phyloP scores from a whole-genome alignment of 1,140 invertebrate species.

The Bactericera cockerelli region DNA sequence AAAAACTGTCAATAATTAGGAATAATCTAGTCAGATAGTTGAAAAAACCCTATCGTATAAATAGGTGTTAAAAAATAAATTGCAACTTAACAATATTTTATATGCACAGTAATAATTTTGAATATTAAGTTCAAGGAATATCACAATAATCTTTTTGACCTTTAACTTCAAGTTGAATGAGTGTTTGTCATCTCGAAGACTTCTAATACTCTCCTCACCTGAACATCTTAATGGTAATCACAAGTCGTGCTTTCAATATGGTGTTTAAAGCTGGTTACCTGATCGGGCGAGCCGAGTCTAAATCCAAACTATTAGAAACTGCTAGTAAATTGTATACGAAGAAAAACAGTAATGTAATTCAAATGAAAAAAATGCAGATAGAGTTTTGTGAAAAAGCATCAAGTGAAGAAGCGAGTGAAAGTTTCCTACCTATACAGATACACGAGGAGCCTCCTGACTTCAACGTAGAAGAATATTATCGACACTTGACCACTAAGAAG shows the following conservation, averaged over 20 bases:
- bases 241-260: neutral
- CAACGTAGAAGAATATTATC: slow-evolving; percentile 64
- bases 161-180: too few species aligned
- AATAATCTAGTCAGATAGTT: too few species aligned
- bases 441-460: slow-evolving; percentile 63
- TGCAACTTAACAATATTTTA: too few species aligned
- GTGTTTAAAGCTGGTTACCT: neutral
- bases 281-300: neutral
- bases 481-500: slow-evolving; percentile 56
- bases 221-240: neutral
- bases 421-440: slow-evolving; percentile 49
- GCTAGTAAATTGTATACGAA: neutral
- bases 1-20: too few species aligned
- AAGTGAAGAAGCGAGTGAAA: slow-evolving; percentile 30
- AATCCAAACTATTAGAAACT: neutral
- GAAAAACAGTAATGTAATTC: neutral
- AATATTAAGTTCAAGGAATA: too few species aligned
- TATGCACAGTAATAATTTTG: too few species aligned
- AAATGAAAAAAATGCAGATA: slow-evolving; percentile 5
- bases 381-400: neutral
- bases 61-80: too few species aligned
- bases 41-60: too few species aligned
- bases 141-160: too few species aligned
- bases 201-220: too few species aligned
- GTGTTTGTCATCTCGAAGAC: too few species aligned